Evolutionary conservation across 2,113 vertebrate species (phyloP), one percentile per base, ranked within the genome.

Genomic region (Acrocephalus kingi): DNA sequence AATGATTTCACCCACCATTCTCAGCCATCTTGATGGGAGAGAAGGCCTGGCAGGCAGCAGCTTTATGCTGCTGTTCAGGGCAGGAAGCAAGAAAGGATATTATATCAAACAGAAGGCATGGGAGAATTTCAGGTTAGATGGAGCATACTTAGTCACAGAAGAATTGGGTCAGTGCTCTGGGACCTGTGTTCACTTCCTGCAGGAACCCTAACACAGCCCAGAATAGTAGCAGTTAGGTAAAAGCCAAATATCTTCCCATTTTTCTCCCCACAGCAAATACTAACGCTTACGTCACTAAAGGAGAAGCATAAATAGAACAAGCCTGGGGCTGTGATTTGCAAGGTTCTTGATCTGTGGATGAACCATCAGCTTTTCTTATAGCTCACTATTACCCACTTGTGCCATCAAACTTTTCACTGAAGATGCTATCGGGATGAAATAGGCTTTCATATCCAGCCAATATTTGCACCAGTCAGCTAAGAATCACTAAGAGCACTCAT

Each of bases 71-170:
- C 74, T 4, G 7, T 19, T 82, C 31, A 74, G 77, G 90, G 77
- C 93, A 96, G 95, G 95, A 96, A 93, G 63, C 56, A 84, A 90
- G 90, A 88, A 90, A 94, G 92, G 94, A 96, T 94, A 84, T 94
- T 96, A 67, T 93, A 95, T 90, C 90, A 94, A 97, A 96, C 87
- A 94, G 93, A 75, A 92, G 82, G 85, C 92, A 96, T 78, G 79
- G 85, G 85, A 96, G 92, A 96, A 84, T 80, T 96, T 92, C 92
- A 84, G 90, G 94, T 94, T 96, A 78, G 83, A 87, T 16, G 7
- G 78, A 80, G 92, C 64, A 35, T 15, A 80, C 45, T 91, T 80
- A 93, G 84, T 73, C 58, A 74, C 87, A 88, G 56, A 86, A 88
- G 96, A 96, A 96, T 81, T 56, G 85, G 89, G 83, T 72, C 27